phyloP scores from a whole-genome alignment of 2,797 vertebrate genomes.

The Rhinogobio ventralis region DNA sequence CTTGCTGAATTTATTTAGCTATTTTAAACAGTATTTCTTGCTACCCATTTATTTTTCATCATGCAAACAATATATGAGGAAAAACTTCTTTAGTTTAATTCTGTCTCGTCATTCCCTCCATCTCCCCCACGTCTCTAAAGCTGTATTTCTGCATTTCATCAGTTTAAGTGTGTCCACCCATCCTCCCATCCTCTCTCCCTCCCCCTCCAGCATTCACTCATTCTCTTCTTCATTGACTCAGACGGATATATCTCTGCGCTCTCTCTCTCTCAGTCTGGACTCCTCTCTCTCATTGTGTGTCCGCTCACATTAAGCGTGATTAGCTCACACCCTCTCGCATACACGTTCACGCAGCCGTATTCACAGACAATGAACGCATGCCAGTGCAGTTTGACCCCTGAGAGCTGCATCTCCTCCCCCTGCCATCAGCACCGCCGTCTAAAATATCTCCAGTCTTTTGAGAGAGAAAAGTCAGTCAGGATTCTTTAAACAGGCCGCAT shows the following conservation, averaged over 20 bases:
- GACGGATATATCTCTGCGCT: constrained; percentile 16
- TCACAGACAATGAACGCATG: constrained; percentile 79
- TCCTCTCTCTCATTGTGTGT: constrained; percentile 38
- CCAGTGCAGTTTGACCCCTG: constrained; percentile 68
- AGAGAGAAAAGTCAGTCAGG: constrained; percentile 30
- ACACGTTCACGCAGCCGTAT: constrained; percentile 14
- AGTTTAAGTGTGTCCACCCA: constrained; percentile 40
- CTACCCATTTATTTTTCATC: not conserved
- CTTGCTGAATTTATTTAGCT: not conserved
- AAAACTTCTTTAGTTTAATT: not conserved
- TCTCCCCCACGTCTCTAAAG: constrained; percentile 31
- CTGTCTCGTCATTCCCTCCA: not conserved
- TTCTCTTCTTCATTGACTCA: constrained; percentile 36
- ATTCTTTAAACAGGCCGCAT: constrained; percentile 29
- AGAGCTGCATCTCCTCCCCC: constrained; percentile 48
- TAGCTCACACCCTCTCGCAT: constrained; percentile 29
- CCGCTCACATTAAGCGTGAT: constrained; percentile 32
- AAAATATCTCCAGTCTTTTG: constrained; percentile 56
- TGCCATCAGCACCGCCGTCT: constrained; percentile 53
- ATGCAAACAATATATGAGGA: not conserved
- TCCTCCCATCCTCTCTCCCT: constrained; percentile 20
- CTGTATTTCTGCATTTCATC: constrained; percentile 38
- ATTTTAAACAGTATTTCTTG: not conserved
- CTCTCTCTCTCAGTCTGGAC: constrained; percentile 18
- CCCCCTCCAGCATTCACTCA: constrained; percentile 12